These are phyloP conservation scores for Dipodomys stephensi DNA, from an alignment of 2,113 vertebrate species.

Conservation along the genomic window DNA sequence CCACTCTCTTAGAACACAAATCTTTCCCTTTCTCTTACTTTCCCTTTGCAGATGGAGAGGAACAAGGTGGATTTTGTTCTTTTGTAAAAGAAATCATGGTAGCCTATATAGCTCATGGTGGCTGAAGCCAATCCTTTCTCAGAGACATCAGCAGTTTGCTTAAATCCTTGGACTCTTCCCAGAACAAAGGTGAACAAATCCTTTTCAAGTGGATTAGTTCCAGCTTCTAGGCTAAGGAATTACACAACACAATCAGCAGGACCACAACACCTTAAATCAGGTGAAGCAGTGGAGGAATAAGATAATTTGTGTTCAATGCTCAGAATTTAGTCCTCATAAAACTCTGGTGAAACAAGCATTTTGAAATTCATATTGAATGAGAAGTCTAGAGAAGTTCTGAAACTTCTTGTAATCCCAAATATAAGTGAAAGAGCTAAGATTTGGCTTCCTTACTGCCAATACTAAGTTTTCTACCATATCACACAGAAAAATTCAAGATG, in stretches of 20 bases:
- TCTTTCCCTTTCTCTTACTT: not conserved
- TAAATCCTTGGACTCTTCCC: not conserved
- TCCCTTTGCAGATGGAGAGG: not conserved
- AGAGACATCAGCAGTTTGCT: not conserved
- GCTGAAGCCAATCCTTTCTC: not conserved
- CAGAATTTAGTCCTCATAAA: not conserved
- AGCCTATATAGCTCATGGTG: not conserved
- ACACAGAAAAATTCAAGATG: not conserved
- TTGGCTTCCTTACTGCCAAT: not conserved
- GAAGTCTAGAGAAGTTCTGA: not conserved
- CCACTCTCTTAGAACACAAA: not conserved
- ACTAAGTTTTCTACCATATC: not conserved
- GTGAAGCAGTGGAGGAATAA: not conserved
- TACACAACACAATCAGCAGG: not conserved
- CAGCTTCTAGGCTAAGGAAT: not conserved
- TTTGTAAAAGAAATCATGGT: conserved; percentile 15
- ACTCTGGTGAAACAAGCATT: not conserved
- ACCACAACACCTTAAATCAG: not conserved
- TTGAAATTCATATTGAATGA: not conserved
- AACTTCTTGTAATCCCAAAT: not conserved
- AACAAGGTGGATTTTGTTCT: not conserved
- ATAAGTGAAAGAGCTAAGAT: not conserved
- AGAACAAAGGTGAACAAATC: not conserved
- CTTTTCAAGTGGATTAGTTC: conserved; percentile 20
- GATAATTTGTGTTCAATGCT: not conserved